These are phyloP conservation scores for Xestia rhomboidea DNA, from an alignment of 2,888 invertebrate species.

Conservation along the genomic window DNA sequence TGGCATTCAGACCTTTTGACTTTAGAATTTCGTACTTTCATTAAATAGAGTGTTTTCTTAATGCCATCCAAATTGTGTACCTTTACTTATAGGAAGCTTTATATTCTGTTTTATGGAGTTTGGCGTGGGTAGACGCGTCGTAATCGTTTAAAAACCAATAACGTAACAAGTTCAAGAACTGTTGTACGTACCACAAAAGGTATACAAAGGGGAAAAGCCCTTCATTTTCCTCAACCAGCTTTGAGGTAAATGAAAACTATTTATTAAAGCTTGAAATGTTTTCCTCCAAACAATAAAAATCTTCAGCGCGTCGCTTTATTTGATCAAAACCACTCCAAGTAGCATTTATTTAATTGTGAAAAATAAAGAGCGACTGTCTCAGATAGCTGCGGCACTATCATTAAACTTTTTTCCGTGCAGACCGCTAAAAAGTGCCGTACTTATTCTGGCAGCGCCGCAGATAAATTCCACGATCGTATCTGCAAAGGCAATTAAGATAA, in stretches of 20 bases:
- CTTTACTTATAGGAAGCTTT: constrained; percentile 14
- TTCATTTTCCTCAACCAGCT: constrained; percentile 39
- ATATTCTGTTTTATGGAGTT: constrained; percentile 32
- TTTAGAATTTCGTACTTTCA: constrained; percentile 63
- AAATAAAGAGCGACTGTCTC: constrained; percentile 64
- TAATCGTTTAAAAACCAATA: constrained; percentile 59
- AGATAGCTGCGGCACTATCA: constrained; percentile 75
- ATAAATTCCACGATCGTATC: constrained; percentile 88
- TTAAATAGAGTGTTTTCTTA: constrained; percentile 61
- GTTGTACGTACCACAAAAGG: constrained; percentile 32
- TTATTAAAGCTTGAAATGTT: constrained; percentile 44
- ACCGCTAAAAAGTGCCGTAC: constrained; percentile 79
- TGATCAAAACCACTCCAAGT: constrained; percentile 55
- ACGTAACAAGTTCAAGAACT: constrained; percentile 37
- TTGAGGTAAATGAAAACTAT: constrained; percentile 49
- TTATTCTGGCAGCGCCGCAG: constrained; percentile 78
- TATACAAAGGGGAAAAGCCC: constrained; percentile 13
- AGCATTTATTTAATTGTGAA: constrained; percentile 69
- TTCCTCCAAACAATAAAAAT: constrained; percentile 37
- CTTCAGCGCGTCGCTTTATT: constrained; percentile 35
- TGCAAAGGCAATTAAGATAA: constrained; percentile 88
- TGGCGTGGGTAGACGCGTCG: constrained; percentile 23
- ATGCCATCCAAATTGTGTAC: constrained; percentile 33
- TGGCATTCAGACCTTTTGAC: constrained; percentile 60
- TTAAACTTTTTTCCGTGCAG: constrained; percentile 80